Base-by-base conservation (phyloP, 2,888 invertebrate species). In the Melanostoma mellinum region DNA sequence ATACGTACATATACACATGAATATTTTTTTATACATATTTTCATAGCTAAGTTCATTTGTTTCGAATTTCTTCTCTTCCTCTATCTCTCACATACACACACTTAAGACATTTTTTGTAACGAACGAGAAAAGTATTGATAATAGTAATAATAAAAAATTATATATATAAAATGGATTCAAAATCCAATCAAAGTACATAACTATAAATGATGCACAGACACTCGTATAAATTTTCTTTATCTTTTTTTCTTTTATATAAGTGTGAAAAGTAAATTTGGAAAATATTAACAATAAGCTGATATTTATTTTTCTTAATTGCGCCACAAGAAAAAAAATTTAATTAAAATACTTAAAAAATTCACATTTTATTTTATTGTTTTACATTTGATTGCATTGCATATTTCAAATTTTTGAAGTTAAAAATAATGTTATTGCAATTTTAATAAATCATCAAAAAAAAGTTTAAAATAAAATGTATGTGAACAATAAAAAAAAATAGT, bases 291-390 rank as follows among this genome's bases (percentile, higher is more conserved):
- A 81, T 78, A 74, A 82, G 72, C 68, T 78, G 53, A 78, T 20
- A 69, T 78, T 82, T 84, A 84, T 84, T 84, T 84, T 84, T 84
- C 69, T 84, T 84, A 84, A 84, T 84, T 84, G 84, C 84, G 84
- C 84, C 84, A 84, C 84, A 78, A 78, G 58, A 44, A 69, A 42
- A 63, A 67, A 42, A 63, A 67, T 40, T 35, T 20, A 67, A 63
- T 60, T 38, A 68, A 76, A 79, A 55, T 48, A 36, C 4, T 50
- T 46, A 60, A 48, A 77, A 68, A 69, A 74, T 65, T 82, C 78
- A 82, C 82, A 82, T 82, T 78, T 82, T 82, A 82, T 82, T 82
- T 82, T 82, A 82, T 78, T 82, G 72, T 73, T 82, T 82, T 82
- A 74, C 68, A 53, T 69, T 75, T 63, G 50, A 78, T 78, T 82